Percentiles rank a stretch among this genome's conserved stretches.
Conservation (phyloP, 2,797 vertebrate species). For the Periparus ater region DNA sequence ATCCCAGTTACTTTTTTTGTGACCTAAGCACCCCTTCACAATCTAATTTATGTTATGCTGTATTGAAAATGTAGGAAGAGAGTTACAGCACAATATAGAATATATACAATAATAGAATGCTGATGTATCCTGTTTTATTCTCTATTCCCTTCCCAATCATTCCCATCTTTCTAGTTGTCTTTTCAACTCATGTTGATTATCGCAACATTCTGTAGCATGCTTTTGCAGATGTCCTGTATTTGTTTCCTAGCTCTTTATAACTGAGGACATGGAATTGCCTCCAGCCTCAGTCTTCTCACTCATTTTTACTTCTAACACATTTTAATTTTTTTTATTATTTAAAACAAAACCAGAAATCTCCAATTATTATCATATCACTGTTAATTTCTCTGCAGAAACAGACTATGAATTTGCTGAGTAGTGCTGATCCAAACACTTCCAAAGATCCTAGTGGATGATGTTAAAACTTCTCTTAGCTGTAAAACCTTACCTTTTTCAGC, state of each 20-base stretch:
- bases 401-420: neutral
- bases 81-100: neutral
- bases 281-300: neutral
- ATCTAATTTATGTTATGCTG: neutral
- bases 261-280: neutral
- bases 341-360: neutral
- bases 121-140: neutral
- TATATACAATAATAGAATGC: neutral
- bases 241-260: neutral
- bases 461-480: neutral
- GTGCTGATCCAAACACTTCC: neutral
- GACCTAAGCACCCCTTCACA: neutral
- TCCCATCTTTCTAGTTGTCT: neutral
- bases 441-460: neutral
- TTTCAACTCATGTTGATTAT: neutral
- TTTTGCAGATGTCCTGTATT: neutral
- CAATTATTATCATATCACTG: neutral
- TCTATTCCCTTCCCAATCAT: neutral
- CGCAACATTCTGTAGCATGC: neutral
- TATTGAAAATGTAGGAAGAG: neutral
- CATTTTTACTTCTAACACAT: neutral
- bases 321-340: neutral
- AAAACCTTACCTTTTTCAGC: neutral
- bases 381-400: neutral
- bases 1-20: neutral